Base-by-base conservation (phyloP, 1,140 invertebrate genomes). In the Apis dorsata region DNA sequence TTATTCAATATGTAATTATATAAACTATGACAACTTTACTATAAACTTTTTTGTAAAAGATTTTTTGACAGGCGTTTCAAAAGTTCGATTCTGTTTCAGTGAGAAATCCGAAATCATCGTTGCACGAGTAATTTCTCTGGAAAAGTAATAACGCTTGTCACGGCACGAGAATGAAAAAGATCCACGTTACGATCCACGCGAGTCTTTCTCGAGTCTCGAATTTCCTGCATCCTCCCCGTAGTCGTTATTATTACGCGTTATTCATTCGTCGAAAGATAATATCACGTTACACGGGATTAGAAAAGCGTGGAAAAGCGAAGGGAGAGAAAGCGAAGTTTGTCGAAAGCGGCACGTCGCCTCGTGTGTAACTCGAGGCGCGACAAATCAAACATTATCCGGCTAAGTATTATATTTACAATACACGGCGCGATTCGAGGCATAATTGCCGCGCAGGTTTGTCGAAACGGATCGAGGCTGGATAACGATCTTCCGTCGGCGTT, bases 401-500 rank as follows among this genome's bases (percentile, higher is more conserved):
- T 34, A 74, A n/a, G 59, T 7, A 60, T 63, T 63, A 63, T 44
- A 44, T 44, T 44, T 3, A 44, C 34, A 51, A 24, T 51, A 49
- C 19, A 19, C 11, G 13, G 9, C 17, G n/a, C 34, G 44, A 34
- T 76, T 44, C 24, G 44, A 7, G 24, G 51, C 28, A 15, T 86
- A 83, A 86, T 83, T 76, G 71, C 60, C 66, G 19, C 13, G 24
- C 49, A 19, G 71, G 19, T 17, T 78, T 28, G 78, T 86, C 70
- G 65, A 62, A 71, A 84, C 80, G 55, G 34, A 62, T 72, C 60
- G 17, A 19, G 59, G 15, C n/a, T 17, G 21, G 72, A 80, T 78
- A 87, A 87, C 63, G 49, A 84, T 86, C 85, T n/a, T 66, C 55
- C 24, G 24, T 24, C 24, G 24, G 2, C 28, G 28, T 34, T 34